Evolutionary conservation across 37 sponge, comb jelly and placozoan species (phyloP), one percentile per base, ranked within the genome.

Genomic region (Hormiphora californensis): DNA sequence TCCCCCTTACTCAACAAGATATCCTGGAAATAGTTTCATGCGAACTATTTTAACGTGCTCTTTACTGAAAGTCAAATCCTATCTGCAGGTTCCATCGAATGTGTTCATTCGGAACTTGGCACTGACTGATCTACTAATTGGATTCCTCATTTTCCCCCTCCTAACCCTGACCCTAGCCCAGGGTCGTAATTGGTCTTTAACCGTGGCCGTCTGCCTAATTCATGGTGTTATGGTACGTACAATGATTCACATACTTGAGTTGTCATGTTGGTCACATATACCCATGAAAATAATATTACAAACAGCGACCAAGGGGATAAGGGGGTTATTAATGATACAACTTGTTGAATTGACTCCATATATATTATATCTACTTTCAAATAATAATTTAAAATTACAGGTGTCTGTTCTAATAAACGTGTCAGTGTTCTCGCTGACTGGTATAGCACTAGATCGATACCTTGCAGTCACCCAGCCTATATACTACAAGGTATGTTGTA

Each of bases 401-500:
- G 9, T 65, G 3, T 65, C 67, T 15, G 67, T 65, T 15, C 67
- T 65, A 38, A 33, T 65, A 65, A 65, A 65, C 67, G 67, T 65
- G 11, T 65, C 67, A 4, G 35, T 65, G 9, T 28, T 65, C 3
- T 65, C 67, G 19, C 67, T 65, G 17, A 65, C 67, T 65, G 67
- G 67, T 1, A 65, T 65, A 3, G 67, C 67, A 19, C 11, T 33
- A 9, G 67, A 65, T 34, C 34, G 67, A 7, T 65, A 65, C 67
- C 67, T 65, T 11, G 67, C 67, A 34, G 67, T 65, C 8, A 38
- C 35, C 37, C 67, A 65, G 17, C 67, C 67, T 28, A 65, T 65
- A 4, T 65, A 65, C 37, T 65, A 65, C 67, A 65, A 65, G 67
- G 67, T 65, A 4, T 28, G 61, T 57, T n/a, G n/a, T n/a, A n/a